Evolutionary conservation across 1,140 invertebrate genomes (phyloP).

Genomic region (Paraescarpia echinospica): DNA sequence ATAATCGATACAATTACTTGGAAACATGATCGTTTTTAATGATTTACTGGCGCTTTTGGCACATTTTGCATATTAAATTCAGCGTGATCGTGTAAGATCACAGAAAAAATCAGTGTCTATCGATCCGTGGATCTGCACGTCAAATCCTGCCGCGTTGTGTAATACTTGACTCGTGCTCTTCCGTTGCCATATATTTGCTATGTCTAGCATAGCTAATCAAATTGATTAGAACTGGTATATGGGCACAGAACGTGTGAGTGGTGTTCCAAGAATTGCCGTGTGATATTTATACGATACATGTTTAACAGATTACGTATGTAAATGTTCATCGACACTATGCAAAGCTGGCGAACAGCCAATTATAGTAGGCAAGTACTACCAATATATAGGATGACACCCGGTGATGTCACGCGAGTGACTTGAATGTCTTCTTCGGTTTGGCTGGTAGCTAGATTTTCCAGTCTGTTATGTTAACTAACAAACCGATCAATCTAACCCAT

Average conservation of each 20-base stretch:
- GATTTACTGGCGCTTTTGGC: not conserved
- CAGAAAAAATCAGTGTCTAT: not conserved
- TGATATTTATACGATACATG: not conserved
- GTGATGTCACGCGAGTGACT: not conserved
- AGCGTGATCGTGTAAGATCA: not conserved
- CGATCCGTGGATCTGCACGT: not conserved
- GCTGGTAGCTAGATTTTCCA: not conserved
- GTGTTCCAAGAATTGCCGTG: not conserved
- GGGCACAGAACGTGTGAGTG: not conserved
- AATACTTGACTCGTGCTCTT: not conserved
- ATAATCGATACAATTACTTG: not conserved
- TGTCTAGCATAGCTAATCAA: not conserved
- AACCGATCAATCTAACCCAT: not conserved
- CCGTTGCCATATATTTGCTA: not conserved
- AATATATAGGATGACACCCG: not conserved
- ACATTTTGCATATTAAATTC: not conserved
- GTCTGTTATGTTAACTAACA: not conserved
- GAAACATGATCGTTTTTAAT: not conserved
- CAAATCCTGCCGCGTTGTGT: not conserved
- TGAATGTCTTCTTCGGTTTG: not conserved
- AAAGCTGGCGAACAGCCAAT: not conserved
- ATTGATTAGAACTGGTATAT: not conserved
- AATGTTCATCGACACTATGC: not conserved
- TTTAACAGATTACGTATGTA: not conserved
- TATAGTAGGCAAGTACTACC: not conserved